A percentile compares a stretch with the other conserved stretches of the same genome.
phyloP scores from a whole-genome alignment of 2,888 invertebrate genomes.

The Dysmachus trigonus region DNA sequence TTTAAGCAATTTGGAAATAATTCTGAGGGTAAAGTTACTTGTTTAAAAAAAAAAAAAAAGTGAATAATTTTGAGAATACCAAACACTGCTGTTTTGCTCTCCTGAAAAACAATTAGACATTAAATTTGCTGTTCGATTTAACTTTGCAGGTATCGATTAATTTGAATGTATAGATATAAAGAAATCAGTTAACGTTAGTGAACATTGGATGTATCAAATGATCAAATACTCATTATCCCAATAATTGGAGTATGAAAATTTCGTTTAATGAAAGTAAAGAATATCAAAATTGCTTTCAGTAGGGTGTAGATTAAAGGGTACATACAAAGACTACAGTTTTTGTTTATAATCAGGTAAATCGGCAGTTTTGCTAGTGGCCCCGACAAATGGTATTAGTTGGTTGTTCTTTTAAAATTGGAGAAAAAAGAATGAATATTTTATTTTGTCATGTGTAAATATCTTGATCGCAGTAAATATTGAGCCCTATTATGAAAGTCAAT shows the following conservation, averaged over 20 bases:
- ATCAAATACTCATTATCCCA: background rate
- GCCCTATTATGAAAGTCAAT: no score
- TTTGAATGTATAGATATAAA: background rate
- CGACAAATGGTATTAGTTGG: no score
- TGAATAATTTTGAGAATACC: background rate
- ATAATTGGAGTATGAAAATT: background rate
- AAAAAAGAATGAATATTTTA: background rate
- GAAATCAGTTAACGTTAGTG: background rate
- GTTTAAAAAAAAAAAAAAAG: no score
- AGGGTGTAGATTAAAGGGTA: background rate
- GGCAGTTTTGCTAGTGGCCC: background rate
- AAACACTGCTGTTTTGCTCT: background rate
- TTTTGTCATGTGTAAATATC: background rate
- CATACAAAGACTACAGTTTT: background rate
- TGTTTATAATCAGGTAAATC: background rate
- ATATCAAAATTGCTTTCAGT: background rate
- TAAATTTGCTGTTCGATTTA: background rate
- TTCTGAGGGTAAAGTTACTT: background rate
- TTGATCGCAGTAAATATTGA: background rate
- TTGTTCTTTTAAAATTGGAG: background rate
- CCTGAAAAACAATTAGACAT: background rate
- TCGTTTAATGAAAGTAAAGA: background rate
- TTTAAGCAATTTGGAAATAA: background rate
- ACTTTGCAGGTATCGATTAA: background rate
- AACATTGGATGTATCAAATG: background rate